Percentiles rank a stretch among this genome's conserved stretches.
Conservation (phyloP, 2,797 vertebrate genomes). For the Poecilia gillii region DNA sequence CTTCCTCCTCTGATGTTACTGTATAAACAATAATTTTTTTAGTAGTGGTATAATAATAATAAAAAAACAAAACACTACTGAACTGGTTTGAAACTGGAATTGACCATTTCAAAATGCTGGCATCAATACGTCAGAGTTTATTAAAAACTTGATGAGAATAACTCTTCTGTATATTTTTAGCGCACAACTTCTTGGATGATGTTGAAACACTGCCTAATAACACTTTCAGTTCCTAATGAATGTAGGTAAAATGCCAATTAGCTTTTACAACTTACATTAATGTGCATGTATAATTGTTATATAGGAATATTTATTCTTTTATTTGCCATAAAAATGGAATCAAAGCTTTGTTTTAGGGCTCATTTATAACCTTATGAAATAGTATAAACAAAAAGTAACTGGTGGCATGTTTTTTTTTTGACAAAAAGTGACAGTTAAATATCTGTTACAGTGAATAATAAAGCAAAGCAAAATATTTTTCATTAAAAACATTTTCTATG, state of each 20-base stretch:
- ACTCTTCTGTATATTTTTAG: neutral
- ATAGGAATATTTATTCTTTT: neutral
- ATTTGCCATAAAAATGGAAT: neutral
- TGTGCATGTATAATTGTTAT: neutral
- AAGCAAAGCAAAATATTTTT: neutral
- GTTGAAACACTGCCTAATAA: neutral
- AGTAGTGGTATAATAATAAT: neutral
- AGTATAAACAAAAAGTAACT: neutral
- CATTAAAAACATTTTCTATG: no score
- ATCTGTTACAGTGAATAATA: neutral
- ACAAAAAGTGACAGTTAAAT: neutral
- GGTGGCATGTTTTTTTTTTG: neutral
- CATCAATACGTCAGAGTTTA: neutral
- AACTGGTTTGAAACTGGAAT: neutral
- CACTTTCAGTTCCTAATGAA: neutral
- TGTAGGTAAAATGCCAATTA: neutral
- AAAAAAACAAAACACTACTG: neutral
- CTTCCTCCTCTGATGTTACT: neutral
- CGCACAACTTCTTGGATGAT: neutral
- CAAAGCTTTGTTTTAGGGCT: neutral
- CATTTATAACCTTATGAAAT: no score
- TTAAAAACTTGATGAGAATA: neutral
- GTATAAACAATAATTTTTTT: neutral
- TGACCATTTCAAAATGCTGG: neutral
- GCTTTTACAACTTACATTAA: neutral